These are phyloP conservation scores for Apeltes quadracus DNA, from an alignment of 2,113 vertebrate species.

Conservation along the genomic window DNA sequence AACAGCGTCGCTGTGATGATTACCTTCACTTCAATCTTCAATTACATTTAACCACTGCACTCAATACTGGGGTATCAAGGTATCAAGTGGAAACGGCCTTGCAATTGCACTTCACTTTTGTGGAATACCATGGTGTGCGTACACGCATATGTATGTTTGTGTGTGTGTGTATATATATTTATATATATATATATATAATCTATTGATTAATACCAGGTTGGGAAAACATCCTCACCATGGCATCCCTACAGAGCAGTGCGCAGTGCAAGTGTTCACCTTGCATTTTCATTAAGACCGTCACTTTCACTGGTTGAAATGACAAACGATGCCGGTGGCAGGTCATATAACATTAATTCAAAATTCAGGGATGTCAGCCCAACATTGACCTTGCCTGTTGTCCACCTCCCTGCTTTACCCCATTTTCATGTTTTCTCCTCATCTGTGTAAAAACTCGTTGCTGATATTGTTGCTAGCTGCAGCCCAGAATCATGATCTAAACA, in stretches of 20 bases:
- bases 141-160: not conserved
- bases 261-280: not conserved
- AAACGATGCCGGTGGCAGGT: not conserved
- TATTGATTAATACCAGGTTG: not conserved
- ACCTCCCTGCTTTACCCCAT: not conserved
- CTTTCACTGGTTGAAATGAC: not conserved
- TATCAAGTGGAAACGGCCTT: not conserved
- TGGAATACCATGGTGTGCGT: not conserved
- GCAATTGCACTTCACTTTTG: not conserved
- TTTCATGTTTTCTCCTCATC: not conserved
- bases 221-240: not conserved
- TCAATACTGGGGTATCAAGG: not conserved
- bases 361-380: not conserved
- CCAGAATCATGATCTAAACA: not conserved
- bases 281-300: not conserved
- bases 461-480: not conserved
- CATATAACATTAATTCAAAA: not conserved
- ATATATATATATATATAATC: too few relatives aligned
- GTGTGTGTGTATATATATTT: not conserved
- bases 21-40: not conserved
- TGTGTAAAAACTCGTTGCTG: not conserved
- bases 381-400: not conserved
- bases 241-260: not conserved
- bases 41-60: not conserved
- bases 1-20: not conserved